phyloP scores from a whole-genome alignment of 2,113 vertebrate species.

The Natator depressus region DNA sequence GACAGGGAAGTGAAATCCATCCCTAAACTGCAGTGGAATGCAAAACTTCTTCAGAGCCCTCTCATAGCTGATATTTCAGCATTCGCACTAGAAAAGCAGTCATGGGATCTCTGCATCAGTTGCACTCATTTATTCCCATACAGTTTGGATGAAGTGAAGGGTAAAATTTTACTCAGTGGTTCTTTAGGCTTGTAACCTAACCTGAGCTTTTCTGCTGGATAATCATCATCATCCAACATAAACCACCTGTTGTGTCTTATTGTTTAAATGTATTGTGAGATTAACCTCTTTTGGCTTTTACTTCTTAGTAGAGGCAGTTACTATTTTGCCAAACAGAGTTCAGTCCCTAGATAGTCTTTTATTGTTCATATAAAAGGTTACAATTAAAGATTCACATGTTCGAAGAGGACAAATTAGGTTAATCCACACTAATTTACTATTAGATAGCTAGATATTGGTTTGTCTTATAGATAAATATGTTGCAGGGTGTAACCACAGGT shows the following conservation, averaged over 20 bases:
- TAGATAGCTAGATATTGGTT: accelerated
- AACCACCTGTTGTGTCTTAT: neutral
- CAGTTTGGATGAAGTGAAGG: neutral
- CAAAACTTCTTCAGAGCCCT: neutral
- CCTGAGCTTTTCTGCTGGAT: neutral
- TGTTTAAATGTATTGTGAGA: neutral
- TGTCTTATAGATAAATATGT: neutral
- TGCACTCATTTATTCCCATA: neutral
- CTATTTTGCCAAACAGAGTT: neutral
- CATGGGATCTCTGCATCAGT: neutral
- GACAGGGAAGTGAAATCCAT: neutral
- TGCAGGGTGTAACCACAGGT: neutral
- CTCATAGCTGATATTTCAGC: neutral
- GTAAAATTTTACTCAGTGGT: neutral
- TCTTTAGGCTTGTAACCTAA: neutral
- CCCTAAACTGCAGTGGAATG: neutral
- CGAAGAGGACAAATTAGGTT: neutral
- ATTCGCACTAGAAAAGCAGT: neutral
- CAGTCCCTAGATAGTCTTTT: neutral
- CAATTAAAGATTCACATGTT: neutral
- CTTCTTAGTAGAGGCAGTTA: neutral
- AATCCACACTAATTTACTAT: neutral
- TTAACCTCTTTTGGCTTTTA: neutral
- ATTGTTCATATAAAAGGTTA: neutral
- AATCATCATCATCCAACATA: neutral